Evolutionary conservation across 2,797 vertebrate genomes (phyloP).

Genomic region (Chromis chromis): DNA sequence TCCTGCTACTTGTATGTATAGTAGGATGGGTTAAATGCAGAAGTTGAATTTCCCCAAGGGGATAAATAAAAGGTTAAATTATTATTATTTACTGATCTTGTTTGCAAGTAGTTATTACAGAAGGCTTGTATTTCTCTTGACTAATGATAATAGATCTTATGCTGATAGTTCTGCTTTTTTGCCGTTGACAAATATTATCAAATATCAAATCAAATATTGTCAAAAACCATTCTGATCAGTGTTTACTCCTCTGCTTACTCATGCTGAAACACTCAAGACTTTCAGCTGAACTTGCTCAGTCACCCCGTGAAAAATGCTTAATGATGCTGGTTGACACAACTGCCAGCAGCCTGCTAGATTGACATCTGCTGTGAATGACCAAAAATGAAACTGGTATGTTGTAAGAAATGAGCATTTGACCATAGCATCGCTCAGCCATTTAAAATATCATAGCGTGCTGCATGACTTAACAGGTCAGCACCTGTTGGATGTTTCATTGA

Average conservation of each 20-base stretch:
- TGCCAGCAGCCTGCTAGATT: not conserved
- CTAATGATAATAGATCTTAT: not conserved
- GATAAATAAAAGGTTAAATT: no score
- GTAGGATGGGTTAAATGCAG: no score
- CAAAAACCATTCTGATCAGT: not conserved
- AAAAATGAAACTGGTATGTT: not conserved
- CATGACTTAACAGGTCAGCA: conserved; percentile 1
- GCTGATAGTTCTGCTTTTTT: conserved; percentile 6
- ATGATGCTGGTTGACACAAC: not conserved
- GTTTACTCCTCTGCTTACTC: conserved; percentile 13
- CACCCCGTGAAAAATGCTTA: not conserved
- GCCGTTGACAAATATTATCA: not conserved
- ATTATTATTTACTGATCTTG: not conserved
- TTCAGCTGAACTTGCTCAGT: conserved; percentile 2
- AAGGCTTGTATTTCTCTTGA: not conserved
- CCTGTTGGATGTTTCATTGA: not conserved
- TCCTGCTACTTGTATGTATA: no score
- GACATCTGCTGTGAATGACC: not conserved
- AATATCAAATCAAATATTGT: no score
- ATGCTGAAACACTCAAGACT: not conserved
- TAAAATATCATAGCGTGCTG: not conserved
- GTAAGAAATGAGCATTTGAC: fast-evolving
- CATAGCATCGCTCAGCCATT: not conserved
- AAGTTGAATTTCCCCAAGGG: no score
- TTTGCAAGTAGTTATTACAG: not conserved